A percentile compares a stretch with the other conserved stretches of the same genome.
Conservation (phyloP, 2,888 invertebrate genomes). For the Drosophila stalkeri region DNA sequence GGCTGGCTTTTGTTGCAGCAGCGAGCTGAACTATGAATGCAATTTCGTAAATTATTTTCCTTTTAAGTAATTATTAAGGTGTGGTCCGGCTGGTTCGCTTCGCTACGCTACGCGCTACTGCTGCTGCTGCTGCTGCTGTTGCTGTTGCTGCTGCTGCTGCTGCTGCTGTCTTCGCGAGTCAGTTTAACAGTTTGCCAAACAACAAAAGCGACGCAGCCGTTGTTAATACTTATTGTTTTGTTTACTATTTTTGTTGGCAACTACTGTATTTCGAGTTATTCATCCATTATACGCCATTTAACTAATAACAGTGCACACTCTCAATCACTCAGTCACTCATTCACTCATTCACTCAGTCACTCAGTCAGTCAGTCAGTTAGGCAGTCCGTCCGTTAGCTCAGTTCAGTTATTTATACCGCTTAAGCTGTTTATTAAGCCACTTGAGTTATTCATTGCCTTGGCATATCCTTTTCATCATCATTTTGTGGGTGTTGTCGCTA, state of each 20-base stretch:
- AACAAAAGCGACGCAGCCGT: conserved; percentile 57
- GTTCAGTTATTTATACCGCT: conserved; percentile 26
- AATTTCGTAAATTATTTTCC: conserved; percentile 85
- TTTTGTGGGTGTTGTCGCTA: conserved; percentile 47
- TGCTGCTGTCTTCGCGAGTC: conserved; percentile 37
- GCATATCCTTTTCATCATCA: conserved; percentile 63
- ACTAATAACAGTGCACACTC: conserved; percentile 72
- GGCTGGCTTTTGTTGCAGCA: conserved; percentile 76
- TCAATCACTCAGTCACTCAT: conserved; percentile 35
- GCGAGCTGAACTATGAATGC: conserved; percentile 83
- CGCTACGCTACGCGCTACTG: conserved; percentile 4
- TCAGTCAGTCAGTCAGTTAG: conserved; percentile 30
- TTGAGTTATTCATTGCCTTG: conserved; percentile 56
- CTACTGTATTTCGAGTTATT: conserved; percentile 60
- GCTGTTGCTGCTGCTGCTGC: neutral
- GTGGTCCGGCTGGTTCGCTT: conserved; percentile 76
- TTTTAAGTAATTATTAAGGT: conserved; percentile 86
- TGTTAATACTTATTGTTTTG: conserved; percentile 55
- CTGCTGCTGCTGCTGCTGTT: too few relatives aligned
- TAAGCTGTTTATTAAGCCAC: conserved; percentile 54
- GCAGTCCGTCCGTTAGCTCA: conserved; percentile 20
- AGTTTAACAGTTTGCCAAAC: conserved; percentile 70
- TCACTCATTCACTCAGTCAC: conserved; percentile 27
- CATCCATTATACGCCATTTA: conserved; percentile 81
- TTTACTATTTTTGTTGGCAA: conserved; percentile 55